Evolutionary conservation across 2,797 vertebrate species (phyloP), one percentile per base, ranked within the genome.

Genomic region (Scolopax bukidnonensis): DNA sequence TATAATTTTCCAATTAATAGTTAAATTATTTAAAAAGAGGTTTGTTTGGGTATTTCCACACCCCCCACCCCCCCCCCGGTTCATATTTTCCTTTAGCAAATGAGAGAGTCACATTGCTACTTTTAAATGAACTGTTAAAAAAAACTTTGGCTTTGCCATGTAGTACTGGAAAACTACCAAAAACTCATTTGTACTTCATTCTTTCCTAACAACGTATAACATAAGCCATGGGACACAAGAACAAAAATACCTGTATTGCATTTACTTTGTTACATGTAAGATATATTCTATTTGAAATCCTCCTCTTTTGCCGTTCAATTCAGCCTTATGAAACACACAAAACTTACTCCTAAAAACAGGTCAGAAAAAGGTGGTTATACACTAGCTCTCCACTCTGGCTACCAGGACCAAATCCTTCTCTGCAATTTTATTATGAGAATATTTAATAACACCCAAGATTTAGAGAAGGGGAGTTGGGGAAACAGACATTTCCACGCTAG

Each of bases 141-240:
- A 87, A 60, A 36, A 38, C 3, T 77, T 85, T 75, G 65, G 48
- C 57, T 77, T 89, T 70, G 56, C 64, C 64, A 11, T 33, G 53
- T 28, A 60, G 83, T 80, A 74, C 33, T 91, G 82, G 84, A 96
- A 89, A 53, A 60, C 38, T 69, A 92, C 89, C 69, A 94, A 89
- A 73, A 85, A 1, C 45, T 91, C 78, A 63, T 84, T 74, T 85
- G 43, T 60, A 85, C 60, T 85, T 93, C 57, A 77, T 91, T 96
- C 60, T 85, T 87, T 70, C 68, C 32, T 77, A 92, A 48, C 21
- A 78, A 86, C 53, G 74, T 91, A 24, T 17, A 92, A 92, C 24
- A 67, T 33, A 87, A 90, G 54, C 45, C 16, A 61, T 20, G n/a
- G 80, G 59, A 93, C 47, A 56, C 27, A 68, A 77, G 68, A 89